These are phyloP conservation scores for Liolophura sinensis DNA, from an alignment of 1,140 invertebrate species.

Conservation along the genomic window DNA sequence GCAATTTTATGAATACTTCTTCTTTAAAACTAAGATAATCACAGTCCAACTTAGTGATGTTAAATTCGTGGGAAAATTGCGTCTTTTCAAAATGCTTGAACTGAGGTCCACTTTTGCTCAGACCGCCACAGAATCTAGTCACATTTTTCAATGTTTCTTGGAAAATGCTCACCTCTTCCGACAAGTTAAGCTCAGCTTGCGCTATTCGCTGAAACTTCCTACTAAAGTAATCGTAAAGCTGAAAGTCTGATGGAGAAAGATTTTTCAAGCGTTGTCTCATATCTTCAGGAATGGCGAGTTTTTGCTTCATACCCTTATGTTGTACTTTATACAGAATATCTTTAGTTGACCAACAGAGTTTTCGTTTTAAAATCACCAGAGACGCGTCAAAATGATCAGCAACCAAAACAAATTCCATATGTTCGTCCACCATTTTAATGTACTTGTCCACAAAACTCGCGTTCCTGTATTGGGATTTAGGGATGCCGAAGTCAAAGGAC, in stretches of 20 bases:
- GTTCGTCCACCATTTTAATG: conserved; percentile 24
- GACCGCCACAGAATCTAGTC: too few species aligned
- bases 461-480: conserved; percentile 13
- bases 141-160: too few species aligned
- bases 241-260: conserved; percentile 17
- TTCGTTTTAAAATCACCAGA: conserved; percentile 59
- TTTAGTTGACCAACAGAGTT: conserved; percentile 61
- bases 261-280: conserved; percentile 2
- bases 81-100: too few species aligned
- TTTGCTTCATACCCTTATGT: conserved; percentile 4
- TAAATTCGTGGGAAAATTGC: too few species aligned
- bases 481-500: conserved; percentile 32
- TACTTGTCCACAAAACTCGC: conserved; percentile 16
- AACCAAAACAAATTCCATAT: conserved; percentile 63
- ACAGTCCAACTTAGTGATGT: too few species aligned
- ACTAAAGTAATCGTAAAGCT: conserved; percentile 24
- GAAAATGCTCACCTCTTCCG: too few species aligned
- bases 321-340: conserved; percentile 51
- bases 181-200: too few species aligned
- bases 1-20: too few species aligned
- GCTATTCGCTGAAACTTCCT: too few species aligned
- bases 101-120: too few species aligned
- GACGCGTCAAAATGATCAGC: conserved; percentile 64
- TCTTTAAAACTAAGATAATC: too few species aligned
- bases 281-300: conserved; percentile 3